Evolutionary conservation across 1,140 invertebrate genomes (phyloP).

Genomic region (Scaptomyza graminum): DNA sequence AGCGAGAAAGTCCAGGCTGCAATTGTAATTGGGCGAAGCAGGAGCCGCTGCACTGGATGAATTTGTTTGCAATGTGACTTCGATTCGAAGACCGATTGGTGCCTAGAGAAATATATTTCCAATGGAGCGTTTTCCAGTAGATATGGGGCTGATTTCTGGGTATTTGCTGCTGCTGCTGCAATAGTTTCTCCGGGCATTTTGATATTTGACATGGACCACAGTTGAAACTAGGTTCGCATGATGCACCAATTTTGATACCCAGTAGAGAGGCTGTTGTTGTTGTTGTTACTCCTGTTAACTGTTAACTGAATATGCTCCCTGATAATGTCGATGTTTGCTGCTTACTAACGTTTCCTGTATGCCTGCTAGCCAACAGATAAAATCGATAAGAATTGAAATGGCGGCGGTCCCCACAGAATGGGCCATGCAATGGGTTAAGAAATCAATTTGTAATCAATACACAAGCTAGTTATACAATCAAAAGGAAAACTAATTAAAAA

Average conservation of each 20-base stretch:
- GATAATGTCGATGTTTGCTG: slow-evolving; percentile 6
- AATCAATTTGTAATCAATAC: too few relatives aligned
- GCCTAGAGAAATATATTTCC: slow-evolving; percentile 26
- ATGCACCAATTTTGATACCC: not conserved
- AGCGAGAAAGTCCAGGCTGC: not conserved
- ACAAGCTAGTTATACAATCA: too few relatives aligned
- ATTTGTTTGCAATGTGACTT: slow-evolving; percentile 19
- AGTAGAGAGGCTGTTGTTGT: not conserved
- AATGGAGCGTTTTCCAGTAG: slow-evolving; percentile 8
- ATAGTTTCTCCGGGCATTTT: not conserved
- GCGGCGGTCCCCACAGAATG: not conserved
- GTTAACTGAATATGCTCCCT: not conserved
- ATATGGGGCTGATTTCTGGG: not conserved
- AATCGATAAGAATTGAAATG: slow-evolving; percentile 79
- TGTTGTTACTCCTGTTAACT: too few relatives aligned
- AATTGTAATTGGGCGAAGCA: not conserved
- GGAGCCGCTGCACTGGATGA: not conserved
- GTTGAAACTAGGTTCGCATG: slow-evolving; percentile 16
- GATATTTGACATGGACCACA: slow-evolving; percentile 16
- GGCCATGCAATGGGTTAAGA: not conserved
- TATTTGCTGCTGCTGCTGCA: not conserved
- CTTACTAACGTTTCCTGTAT: slow-evolving; percentile 43
- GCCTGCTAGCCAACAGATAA: slow-evolving; percentile 68
- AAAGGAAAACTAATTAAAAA: too few relatives aligned
- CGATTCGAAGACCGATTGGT: slow-evolving; percentile 37